Evolutionary conservation across 2,888 invertebrate species (phyloP).

Genomic region (Pterostichus niger): DNA sequence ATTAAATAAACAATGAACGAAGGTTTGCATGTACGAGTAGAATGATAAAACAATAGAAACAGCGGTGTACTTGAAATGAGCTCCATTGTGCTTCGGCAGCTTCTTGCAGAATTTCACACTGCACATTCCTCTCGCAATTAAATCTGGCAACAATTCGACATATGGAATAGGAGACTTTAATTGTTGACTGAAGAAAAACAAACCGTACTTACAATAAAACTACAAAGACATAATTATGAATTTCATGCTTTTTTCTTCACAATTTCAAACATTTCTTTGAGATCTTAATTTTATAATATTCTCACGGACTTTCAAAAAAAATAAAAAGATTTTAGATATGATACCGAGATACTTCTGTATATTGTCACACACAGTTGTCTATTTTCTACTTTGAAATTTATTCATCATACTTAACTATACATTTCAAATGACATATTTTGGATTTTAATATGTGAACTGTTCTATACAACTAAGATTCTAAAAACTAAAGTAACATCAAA

Average conservation of each 20-base stretch:
- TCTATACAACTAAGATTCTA: not conserved
- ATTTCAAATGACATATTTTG: conserved; percentile 37
- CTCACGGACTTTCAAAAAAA: conserved; percentile 58
- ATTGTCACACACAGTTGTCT: conserved; percentile 29
- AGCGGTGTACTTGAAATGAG: conserved; percentile 59
- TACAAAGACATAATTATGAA: conserved; percentile 53
- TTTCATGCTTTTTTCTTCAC: conserved; percentile 55
- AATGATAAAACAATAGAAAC: conserved; percentile 40
- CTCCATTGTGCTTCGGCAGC: conserved; percentile 47
- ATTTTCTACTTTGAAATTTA: not conserved
- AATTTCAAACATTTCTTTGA: conserved; percentile 38
- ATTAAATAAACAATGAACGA: conserved; percentile 63
- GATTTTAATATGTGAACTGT: conserved; percentile 19
- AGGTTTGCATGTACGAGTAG: conserved; percentile 57
- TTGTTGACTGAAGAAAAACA: conserved; percentile 44
- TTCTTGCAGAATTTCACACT: conserved; percentile 59
- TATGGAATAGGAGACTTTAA: conserved; percentile 60
- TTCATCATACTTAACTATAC: conserved; percentile 24
- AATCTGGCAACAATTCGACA: conserved; percentile 61
- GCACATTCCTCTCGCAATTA: conserved; percentile 57
- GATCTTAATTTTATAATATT: conserved; percentile 45
- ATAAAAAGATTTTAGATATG: conserved; percentile 41
- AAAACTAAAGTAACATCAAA: not conserved
- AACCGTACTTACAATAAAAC: conserved; percentile 14
- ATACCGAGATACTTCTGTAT: conserved; percentile 27